Evolutionary conservation across 2,113 vertebrate species (phyloP), one percentile per base, ranked within the genome.

Genomic region (Cryptotis parvus): DNA sequence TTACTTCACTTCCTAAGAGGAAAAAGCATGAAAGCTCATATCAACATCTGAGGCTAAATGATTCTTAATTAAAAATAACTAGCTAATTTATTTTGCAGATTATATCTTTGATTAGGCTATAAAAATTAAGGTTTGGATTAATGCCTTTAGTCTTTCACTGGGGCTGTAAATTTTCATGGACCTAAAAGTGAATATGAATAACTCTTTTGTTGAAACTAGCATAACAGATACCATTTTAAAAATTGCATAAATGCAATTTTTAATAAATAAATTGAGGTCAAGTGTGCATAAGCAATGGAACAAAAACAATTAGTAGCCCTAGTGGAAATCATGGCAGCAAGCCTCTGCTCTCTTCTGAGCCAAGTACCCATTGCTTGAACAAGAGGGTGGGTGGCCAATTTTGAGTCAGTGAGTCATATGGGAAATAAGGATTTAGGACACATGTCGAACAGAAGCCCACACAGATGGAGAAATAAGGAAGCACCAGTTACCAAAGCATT

Each of bases 391-490:
- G 86, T 35, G 63, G 52, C 81, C 89, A 39, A 75, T 63, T 93
- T 58, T 77, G 61, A 77, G 41, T 33, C 0, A 72, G 49, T 43
- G 61, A 87, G 49, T 95, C 90, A 91, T 43, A 86, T 85, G 85
- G 81, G 55, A 69, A 91, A 63, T 65, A 70, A 84, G 68, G 24
- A 88, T 35, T 82, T 58, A 37, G 43, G 93, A 77, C 79, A 89
- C 89, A 80, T 31, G 74, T 6, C 61, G 49, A 94, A 85, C 84
- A 97, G 95, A 91, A 90, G 91, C 68, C 72, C 82, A 87, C 84
- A 91, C 95, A 94, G 95, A 94, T 90, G 93, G 95, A 95, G 43
- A 35, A 85, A 15, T 2, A 73, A 7, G 6, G 9, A 39, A 93
- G 3, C 20, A 61, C 49, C 86, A 89, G 37, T 22, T 4, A 93